phyloP scores from a whole-genome alignment of 2,797 vertebrate species.

The Alauda arvensis region DNA sequence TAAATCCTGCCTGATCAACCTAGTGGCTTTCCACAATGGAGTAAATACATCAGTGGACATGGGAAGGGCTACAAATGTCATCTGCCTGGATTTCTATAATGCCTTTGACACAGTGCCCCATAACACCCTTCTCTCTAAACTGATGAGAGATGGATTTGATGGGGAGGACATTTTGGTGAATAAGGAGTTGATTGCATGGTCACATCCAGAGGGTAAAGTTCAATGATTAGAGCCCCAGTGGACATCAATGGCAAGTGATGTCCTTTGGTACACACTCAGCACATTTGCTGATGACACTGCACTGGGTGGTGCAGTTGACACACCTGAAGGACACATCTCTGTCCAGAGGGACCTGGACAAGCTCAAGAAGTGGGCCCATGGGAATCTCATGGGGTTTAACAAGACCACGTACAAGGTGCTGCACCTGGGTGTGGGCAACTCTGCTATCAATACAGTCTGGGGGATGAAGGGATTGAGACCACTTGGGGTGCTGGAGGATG shows the following conservation, averaged over 20 bases:
- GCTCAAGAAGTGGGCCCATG: background rate
- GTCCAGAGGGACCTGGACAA: background rate
- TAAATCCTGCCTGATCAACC: background rate
- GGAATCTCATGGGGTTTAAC: background rate
- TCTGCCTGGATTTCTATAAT: background rate
- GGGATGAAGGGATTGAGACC: rapidly evolving
- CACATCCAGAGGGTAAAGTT: background rate
- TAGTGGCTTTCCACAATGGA: background rate
- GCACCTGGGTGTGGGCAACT: background rate
- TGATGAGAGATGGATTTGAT: background rate
- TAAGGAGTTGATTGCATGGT: background rate
- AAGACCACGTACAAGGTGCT: background rate
- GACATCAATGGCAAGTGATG: background rate
- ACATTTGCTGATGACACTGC: background rate
- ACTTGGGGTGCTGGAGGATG: background rate
- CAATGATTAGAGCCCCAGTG: background rate
- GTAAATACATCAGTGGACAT: background rate
- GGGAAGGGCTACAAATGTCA: background rate
- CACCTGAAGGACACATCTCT: background rate
- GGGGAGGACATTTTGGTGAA: background rate
- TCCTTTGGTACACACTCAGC: background rate
- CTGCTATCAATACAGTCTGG: background rate
- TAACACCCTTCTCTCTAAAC: background rate
- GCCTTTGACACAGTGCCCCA: background rate
- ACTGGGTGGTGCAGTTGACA: background rate